Percentiles rank a stretch among this genome's conserved stretches.
Evolutionary conservation across 2,113 vertebrate species (phyloP).

Genomic region (Takifugu flavidus): DNA sequence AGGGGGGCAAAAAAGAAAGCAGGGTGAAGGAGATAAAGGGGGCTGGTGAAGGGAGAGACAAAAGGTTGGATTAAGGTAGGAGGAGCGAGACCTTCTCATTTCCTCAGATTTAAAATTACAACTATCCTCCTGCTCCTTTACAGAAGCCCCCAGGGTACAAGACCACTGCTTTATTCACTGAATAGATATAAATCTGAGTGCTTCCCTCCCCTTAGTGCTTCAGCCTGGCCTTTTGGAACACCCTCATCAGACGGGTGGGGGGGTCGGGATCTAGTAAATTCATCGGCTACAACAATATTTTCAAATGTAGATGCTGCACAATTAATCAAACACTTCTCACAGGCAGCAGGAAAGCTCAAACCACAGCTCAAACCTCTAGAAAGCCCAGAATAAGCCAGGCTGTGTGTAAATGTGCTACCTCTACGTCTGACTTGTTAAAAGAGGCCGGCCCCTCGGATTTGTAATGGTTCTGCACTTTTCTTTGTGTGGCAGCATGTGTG

Average conservation of each 20-base stretch:
- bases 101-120: slow-evolving; percentile 62
- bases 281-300: not conserved
- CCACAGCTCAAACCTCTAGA: slow-evolving; percentile 11
- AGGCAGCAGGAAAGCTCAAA: slow-evolving; percentile 10
- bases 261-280: slow-evolving; percentile 6
- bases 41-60: slow-evolving; percentile 3
- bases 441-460: slow-evolving; percentile 56
- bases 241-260: slow-evolving; percentile 22
- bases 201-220: slow-evolving; percentile 41
- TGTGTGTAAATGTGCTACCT: slow-evolving; percentile 46
- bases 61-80: slow-evolving; percentile 43
- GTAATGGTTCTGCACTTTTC: slow-evolving; percentile 56
- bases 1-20: not conserved
- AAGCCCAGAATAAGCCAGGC: slow-evolving; percentile 14
- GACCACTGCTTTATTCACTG: slow-evolving; percentile 58
- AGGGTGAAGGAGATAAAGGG: slow-evolving; percentile 18
- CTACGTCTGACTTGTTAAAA: slow-evolving; percentile 47
- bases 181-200: slow-evolving; percentile 70
- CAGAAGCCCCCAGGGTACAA: slow-evolving; percentile 55
- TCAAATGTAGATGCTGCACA: not conserved
- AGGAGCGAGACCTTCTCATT: slow-evolving; percentile 48
- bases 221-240: slow-evolving; percentile 50
- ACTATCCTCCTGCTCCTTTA: slow-evolving; percentile 46
- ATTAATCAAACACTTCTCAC: slow-evolving; percentile 1
- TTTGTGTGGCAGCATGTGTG: slow-evolving; percentile 59